These are phyloP conservation scores for Podarcis siculus DNA, from an alignment of 2,797 vertebrate genomes.

Conservation along the genomic window DNA sequence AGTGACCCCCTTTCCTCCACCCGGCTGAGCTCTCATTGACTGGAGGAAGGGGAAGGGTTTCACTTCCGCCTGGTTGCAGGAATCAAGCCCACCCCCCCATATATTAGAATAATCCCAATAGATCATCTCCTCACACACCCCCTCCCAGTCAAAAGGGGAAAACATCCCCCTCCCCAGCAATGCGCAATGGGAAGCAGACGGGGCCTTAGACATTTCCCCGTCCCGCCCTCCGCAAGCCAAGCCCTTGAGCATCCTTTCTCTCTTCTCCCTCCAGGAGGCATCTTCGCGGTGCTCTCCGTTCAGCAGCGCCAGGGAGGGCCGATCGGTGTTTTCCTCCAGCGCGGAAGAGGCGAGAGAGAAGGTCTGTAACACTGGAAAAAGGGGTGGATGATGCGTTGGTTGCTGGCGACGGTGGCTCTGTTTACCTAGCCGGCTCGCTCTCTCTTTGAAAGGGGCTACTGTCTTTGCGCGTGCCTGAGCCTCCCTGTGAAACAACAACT, in stretches of 20 bases:
- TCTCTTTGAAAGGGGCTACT: not conserved
- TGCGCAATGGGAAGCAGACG: slow-evolving; percentile 52
- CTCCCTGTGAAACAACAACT: not conserved
- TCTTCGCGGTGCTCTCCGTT: not conserved
- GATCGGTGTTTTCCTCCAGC: slow-evolving; percentile 21
- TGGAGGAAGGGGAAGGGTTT: slow-evolving; percentile 67
- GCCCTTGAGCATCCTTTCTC: not conserved
- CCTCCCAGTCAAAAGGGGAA: slow-evolving; percentile 15
- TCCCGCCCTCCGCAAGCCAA: not conserved
- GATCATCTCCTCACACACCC: slow-evolving; percentile 42
- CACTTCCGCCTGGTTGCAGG: slow-evolving; percentile 81
- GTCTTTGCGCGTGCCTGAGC: not conserved
- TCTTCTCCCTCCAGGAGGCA: not conserved
- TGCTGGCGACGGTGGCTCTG: not conserved
- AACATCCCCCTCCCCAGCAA: not conserved
- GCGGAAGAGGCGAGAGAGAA: slow-evolving; percentile 50
- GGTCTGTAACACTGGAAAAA: slow-evolving; percentile 53
- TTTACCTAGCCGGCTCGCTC: not conserved
- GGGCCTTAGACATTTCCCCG: slow-evolving; percentile 41
- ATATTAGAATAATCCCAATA: slow-evolving; percentile 60
- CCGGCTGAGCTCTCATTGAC: slow-evolving; percentile 11
- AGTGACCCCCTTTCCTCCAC: not conserved
- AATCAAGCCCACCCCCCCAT: slow-evolving; percentile 69
- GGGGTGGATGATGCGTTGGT: not conserved
- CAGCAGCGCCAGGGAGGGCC: slow-evolving; percentile 39